Evolutionary conservation across 2,113 vertebrate genomes (phyloP).

Genomic region (Neogobius melanostomus): DNA sequence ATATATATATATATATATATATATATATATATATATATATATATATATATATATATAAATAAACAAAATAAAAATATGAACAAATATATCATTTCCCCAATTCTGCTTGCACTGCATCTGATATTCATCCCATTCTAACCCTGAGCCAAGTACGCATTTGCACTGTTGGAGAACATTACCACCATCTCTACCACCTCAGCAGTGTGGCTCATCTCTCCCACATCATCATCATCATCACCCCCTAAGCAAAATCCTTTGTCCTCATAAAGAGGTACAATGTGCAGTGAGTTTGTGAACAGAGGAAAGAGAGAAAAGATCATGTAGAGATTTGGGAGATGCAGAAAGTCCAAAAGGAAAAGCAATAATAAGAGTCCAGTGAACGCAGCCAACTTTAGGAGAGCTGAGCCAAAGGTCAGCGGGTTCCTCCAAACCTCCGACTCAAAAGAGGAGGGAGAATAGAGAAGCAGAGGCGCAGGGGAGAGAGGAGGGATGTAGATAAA

Average conservation of each 20-base stretch:
- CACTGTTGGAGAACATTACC: too few relatives aligned
- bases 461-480: neutral
- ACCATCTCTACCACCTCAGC: too few relatives aligned
- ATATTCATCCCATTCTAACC: too few relatives aligned
- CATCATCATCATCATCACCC: too few relatives aligned
- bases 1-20: too few relatives aligned
- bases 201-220: too few relatives aligned
- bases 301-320: constrained; percentile 9
- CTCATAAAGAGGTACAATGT: neutral
- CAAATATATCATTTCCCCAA: too few relatives aligned
- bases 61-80: too few relatives aligned
- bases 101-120: too few relatives aligned
- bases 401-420: constrained; percentile 73
- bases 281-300: constrained; percentile 15
- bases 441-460: neutral
- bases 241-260: neutral
- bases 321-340: constrained; percentile 19
- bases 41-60: too few relatives aligned
- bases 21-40: too few relatives aligned
- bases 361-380: constrained; percentile 50
- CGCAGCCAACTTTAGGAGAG: constrained; percentile 62
- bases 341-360: constrained; percentile 38
- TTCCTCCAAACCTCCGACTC: constrained; percentile 54
- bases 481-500: constrained; percentile 53
- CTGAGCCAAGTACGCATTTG: too few relatives aligned